Evolutionary conservation across 2,888 invertebrate species (phyloP), one percentile per base, ranked within the genome.

Genomic region (Aleiodes leptofemur): DNA sequence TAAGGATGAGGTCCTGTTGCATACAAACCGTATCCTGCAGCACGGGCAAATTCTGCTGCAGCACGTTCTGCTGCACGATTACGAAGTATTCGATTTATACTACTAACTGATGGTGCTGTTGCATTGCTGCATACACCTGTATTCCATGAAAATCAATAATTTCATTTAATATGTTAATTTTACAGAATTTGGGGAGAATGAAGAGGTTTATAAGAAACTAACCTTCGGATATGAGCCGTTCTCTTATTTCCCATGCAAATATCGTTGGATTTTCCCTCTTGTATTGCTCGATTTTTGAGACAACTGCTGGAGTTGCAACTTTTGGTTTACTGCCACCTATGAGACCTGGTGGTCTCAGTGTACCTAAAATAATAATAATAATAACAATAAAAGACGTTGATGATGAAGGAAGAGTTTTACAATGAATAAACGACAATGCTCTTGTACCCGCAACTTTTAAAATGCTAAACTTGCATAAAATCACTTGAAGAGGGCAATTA

Each of bases 231-330:
- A 98, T 97, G 79, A 98, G 94, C 90, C 97, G 93, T 91, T 99
- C 98, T 75, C 98, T 93, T 83, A 98, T 98, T 92, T 99, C 98
- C 98, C 98, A 99, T 64, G 98, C 98, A 90, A 98, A 99, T 87
- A 98, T 98, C 77, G 98, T 98, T 4, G 98, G 98, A 90, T 98
- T 98, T 90, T 98, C 98, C 83, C 97, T 91, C 91, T 98, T 98
- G 93, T 98, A 98, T 90, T 98, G 97, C 90, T 98, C 98, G 87
- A 98, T 98, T 92, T 98, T 98, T 80, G 97, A 96, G 77, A 98
- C 98, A 70, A 98, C 98, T 13, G 96, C 95, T 29, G 98, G 98
- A 43, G 98, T 98, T 74, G 98, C 98, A 76, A 98, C 98, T 91
- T 98, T 98, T 4, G 98, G 98, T 90, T 98, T 98, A 90, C 97